Evolutionary conservation across 2,888 invertebrate species (phyloP), one percentile per base, ranked within the genome.

Genomic region (Antheraea assamensis): DNA sequence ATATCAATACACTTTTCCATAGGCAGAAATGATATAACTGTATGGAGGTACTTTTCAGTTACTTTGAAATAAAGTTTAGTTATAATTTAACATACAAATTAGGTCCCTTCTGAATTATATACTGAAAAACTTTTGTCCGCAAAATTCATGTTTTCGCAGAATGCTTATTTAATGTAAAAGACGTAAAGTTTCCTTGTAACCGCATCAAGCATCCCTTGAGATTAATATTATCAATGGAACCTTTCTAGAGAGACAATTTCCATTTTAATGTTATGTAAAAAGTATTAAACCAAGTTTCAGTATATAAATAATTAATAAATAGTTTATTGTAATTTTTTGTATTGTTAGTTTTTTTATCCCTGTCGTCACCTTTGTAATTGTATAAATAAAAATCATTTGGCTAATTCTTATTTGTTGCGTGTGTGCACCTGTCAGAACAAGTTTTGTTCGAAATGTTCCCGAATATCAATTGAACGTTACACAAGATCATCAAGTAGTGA

Each of bases 141-240:
- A 21, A 55, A 70, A 70, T 55, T 66, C 31, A 70, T 47, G 42
- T 70, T 42, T 73, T 70, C 35, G 3, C 35, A 64, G n/a, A 64
- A 73, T 73, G 64, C 49, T 71, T 75, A 71, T 68, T 73, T 74
- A 58, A 75, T 71, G 71, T 47, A 64, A n/a, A 68, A 71, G 72
- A 68, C 61, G 61, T 17, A 66, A 42, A 72, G 47, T 72, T 73
- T 70, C 71, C 71, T 66, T 73, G 74, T 71, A 72, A 71, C 55
- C 72, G 61, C 74, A 73, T 74, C 42, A 72, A 72, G 42, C 49
- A 47, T 73, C 75, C 71, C 72, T 70, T 42, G 73, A 75, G 75
- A 72, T 71, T 71, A 73, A 72, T 73, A 72, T 64, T n/a, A 64
- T 30, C 61, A 17, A 13, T 64, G 30, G 61, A 30, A 64, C 13